Evolutionary conservation across 2,888 invertebrate species (phyloP), one percentile per base, ranked within the genome.

Genomic region (Hydrotaea cyrtoneurina): DNA sequence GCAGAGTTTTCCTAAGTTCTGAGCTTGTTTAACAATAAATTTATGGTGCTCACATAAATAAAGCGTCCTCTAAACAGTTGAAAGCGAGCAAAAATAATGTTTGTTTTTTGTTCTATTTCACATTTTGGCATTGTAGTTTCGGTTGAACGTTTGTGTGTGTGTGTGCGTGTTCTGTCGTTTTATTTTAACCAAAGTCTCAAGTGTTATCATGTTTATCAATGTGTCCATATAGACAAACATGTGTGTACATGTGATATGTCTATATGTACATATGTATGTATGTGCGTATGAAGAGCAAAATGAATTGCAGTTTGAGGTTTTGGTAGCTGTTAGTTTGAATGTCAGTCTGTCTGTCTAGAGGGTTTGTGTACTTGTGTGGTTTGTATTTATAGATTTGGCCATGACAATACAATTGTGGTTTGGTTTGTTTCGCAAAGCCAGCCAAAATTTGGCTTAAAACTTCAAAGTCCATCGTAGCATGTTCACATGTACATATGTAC

Each of bases 21-120:
- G 23, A 75, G 62, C 59, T 71, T 53, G 53, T 71, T 78, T 62
- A 74, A 78, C 69, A 23, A 62, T 59, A 53, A 82, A 78, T 82
- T 78, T 78, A 78, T 78, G 71, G 59, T 43, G 31, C 50, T 23
- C 74, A 74, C 78, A 78, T 75, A 78, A 75, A 82, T 78, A 78
- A 82, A 82, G 59, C 62, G 59, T 75, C 39, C 31, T 26, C 53
- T 57, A 53, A 78, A 72, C 74, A 53, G 59, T 74, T 53, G 43
- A 74, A 78, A 75, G 53, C 53, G 74, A 82, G 64, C 55, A 36
- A 31, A 50, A 53, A 26, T 21, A 50, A 31, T 31, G 31, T 31
- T 31, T 31, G 36, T 36, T 26, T 31, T 11, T 19, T 57, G 4
- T 57, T 17, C 59, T 57, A 21, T 21, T 57, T 59, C 59, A 50